Conservation (phyloP, 2,797 vertebrate genomes). For the Eidolon dupreanum region DNA sequence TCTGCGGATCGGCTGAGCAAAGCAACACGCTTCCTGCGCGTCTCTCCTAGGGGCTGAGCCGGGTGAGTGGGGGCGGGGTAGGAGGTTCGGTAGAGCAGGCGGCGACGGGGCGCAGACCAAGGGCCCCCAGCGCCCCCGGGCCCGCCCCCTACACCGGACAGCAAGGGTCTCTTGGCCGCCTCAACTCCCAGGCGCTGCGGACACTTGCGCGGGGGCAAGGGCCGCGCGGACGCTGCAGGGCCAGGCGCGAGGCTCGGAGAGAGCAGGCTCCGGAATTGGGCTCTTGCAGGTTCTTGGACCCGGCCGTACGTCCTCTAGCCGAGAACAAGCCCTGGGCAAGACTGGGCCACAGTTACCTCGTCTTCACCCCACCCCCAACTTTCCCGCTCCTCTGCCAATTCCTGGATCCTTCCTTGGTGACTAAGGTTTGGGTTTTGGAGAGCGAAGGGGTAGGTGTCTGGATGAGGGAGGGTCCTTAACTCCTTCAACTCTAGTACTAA, state of each 20-base stretch:
- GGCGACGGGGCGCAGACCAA: constrained; percentile 69
- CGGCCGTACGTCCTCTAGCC: neutral
- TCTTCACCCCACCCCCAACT: neutral
- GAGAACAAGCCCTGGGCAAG: neutral
- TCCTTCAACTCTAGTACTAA: constrained; percentile 49
- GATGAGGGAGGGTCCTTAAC: constrained; percentile 47
- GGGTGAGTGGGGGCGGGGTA: constrained; percentile 79
- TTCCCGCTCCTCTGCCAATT: neutral
- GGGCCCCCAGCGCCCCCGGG: constrained; percentile 38
- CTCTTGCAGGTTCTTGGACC: constrained; percentile 56
- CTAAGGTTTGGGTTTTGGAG: neutral
- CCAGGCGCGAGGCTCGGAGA: constrained; percentile 12
- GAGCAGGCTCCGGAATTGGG: constrained; percentile 23
- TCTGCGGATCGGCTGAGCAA: constrained; percentile 80
- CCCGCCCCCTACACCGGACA: constrained; percentile 40
- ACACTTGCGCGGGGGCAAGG: constrained; percentile 18
- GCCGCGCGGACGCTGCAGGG: constrained; percentile 28
- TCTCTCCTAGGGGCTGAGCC: constrained; percentile 82
- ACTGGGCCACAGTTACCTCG: neutral
- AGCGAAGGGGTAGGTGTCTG: neutral
- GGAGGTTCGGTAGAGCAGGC: constrained; percentile 32
- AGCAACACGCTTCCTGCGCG: constrained; percentile 80
- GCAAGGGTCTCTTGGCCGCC: constrained; percentile 39
- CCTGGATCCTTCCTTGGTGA: neutral
- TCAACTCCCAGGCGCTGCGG: neutral